Conservation (phyloP, 2,797 vertebrate species). For the Spinibarbus caldwelli region DNA sequence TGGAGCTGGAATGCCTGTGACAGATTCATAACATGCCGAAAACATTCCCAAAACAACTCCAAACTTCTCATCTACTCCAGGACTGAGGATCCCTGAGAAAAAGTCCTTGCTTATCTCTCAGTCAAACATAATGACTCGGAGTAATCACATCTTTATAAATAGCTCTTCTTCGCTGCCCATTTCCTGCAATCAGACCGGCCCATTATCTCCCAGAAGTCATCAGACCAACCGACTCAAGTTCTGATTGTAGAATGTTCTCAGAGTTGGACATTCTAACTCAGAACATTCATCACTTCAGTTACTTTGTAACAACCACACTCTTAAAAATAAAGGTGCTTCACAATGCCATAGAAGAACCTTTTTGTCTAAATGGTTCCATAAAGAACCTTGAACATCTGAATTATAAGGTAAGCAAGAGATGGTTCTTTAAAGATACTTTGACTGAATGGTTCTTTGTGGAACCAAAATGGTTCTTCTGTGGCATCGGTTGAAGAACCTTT, state of each 20-base stretch:
- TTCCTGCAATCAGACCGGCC: slow-evolving; percentile 30
- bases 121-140: slow-evolving; percentile 8
- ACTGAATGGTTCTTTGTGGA: too few relatives aligned
- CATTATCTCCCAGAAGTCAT: slow-evolving; percentile 28
- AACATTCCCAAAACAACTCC: slow-evolving; percentile 17
- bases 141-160: slow-evolving; percentile 40
- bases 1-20: slow-evolving; percentile 26
- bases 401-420: too few relatives aligned
- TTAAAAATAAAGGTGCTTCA: too few relatives aligned
- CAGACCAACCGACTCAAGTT: background rate
- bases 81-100: background rate
- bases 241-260: slow-evolving; percentile 3
- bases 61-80: background rate
- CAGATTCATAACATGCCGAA: slow-evolving; percentile 6
- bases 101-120: background rate
- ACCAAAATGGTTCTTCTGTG: too few relatives aligned
- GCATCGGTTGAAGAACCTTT: too few relatives aligned
- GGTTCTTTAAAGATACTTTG: too few relatives aligned
- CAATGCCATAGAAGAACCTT: too few relatives aligned
- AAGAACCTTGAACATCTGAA: too few relatives aligned
- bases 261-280: background rate
- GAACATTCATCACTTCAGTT: background rate
- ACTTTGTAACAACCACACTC: background rate
- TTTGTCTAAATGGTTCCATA: too few relatives aligned
- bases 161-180: slow-evolving; percentile 37